Evolutionary conservation across 2,888 invertebrate genomes (phyloP).

Genomic region (Lymantria dispar): DNA sequence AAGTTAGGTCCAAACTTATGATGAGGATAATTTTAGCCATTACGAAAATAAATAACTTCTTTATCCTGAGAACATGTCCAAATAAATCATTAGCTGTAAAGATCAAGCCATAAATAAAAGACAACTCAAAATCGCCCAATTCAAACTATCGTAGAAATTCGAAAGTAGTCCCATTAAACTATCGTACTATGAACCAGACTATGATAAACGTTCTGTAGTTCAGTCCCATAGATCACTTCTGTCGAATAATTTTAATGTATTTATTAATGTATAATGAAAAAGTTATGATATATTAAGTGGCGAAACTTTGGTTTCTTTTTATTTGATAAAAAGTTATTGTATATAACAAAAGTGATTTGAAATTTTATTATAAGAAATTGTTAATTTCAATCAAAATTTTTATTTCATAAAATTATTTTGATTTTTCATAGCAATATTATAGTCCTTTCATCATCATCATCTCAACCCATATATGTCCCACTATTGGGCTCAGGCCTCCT

Average conservation of each 20-base stretch:
- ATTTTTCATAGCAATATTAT: too few relatives aligned
- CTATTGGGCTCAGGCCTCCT: too few relatives aligned
- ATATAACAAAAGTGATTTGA: too few relatives aligned
- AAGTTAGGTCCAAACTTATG: too few relatives aligned
- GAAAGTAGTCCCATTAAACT: conserved; percentile 52
- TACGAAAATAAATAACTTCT: too few relatives aligned
- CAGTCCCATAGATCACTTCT: conserved; percentile 41
- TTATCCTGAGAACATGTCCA: background rate
- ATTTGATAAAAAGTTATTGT: background rate
- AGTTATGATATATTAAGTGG: conserved; percentile 34
- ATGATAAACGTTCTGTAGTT: conserved; percentile 38
- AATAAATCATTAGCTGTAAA: conserved; percentile 32
- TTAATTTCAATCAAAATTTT: too few relatives aligned
- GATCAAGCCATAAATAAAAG: conserved; percentile 33
- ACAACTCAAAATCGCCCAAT: conserved; percentile 44
- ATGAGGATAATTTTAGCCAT: too few relatives aligned
- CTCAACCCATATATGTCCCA: too few relatives aligned
- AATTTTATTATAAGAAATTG: too few relatives aligned
- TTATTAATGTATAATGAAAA: conserved; percentile 30
- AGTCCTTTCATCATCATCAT: too few relatives aligned
- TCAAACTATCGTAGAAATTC: conserved; percentile 45
- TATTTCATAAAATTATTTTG: too few relatives aligned
- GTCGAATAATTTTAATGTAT: conserved; percentile 50
- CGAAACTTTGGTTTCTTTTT: conserved; percentile 11
- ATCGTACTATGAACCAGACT: conserved; percentile 31